A percentile compares a stretch with the other conserved stretches of the same genome.
phyloP scores from a whole-genome alignment of 2,797 vertebrate genomes.

The Chaetodon trifasciatus region DNA sequence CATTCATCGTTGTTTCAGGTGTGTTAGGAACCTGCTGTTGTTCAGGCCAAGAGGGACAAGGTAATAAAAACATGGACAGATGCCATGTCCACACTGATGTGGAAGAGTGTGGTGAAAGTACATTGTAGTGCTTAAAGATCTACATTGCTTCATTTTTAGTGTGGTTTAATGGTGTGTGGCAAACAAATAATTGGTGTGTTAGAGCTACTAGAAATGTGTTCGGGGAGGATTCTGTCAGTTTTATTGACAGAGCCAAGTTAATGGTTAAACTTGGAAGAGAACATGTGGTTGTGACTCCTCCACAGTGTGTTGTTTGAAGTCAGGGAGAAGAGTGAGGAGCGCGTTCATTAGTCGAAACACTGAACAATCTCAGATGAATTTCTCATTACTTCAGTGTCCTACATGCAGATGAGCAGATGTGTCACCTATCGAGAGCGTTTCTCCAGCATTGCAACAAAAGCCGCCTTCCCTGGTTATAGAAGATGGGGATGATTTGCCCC shows the following conservation, averaged over 20 bases:
- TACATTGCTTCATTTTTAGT: background rate
- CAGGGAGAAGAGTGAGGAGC: background rate
- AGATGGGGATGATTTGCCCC: conserved; percentile 28
- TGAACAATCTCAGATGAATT: background rate
- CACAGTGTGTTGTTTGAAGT: background rate
- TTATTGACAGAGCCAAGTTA: too few relatives aligned
- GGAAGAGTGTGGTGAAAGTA: too few relatives aligned
- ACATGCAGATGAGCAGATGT: conserved; percentile 11
- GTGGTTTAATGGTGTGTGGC: background rate
- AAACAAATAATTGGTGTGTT: background rate
- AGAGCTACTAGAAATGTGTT: background rate
- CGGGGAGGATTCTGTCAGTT: background rate
- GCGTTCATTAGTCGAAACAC: background rate
- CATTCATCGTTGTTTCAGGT: background rate
- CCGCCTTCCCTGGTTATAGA: conserved; percentile 31
- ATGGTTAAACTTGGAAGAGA: background rate
- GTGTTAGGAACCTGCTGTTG: background rate
- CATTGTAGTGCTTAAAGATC: background rate
- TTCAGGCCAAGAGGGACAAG: too few relatives aligned
- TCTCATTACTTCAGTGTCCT: conserved; percentile 1
- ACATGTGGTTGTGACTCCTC: background rate
- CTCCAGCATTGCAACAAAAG: conserved; percentile 25
- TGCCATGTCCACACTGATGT: background rate
- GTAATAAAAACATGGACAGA: background rate
- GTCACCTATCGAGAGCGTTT: background rate